Base-by-base conservation (phyloP, 2,888 invertebrate genomes). In the Cancer borealis region DNA sequence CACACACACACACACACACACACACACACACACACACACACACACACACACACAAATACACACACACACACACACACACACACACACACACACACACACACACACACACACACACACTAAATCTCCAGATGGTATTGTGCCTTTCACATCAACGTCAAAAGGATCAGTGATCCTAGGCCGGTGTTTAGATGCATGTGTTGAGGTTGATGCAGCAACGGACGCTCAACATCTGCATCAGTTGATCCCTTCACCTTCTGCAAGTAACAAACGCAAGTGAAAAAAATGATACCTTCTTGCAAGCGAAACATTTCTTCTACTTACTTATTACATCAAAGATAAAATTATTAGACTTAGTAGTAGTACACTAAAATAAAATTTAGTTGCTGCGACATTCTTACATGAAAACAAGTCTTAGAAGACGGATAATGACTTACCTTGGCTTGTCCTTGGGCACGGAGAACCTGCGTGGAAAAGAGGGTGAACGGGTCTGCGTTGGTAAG, bases 361-460 rank as follows among this genome's bases (percentile, higher is more conserved):
- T 21, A 46, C 8, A 45, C 1, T 91, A 45, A 73, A 26, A 3
- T n/a, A 66, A n/a, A 21, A 17, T 66, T 21, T 4, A 14, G 17
- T 66, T 5, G 4, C 66, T 1, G 12, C 10, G 45, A 88, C 45
- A 47, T 17, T 21, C 21, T 46, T 17, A 5, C 4, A 88, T n/a
- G 47, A n/a, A 46, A 21, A 88, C 6, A 88, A 3, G 88, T 46
- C 10, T 12, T 21, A 21, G 17, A 87, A 88, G 46, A 46, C 30
- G 0, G 4, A 46, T 21, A 21, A 45, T 1, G 12, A 88, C 90
- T 26, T 10, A 49, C 30, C 30, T 30, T n/a, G 90, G 45, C 92
- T 47, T 17, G n/a, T 21, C 66, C 17, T 8, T 26, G 49, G 47
- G 79, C 47, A 79, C 92, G n/a, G 94, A 92, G 89, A 94, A 94